A percentile compares a stretch with the other conserved stretches of the same genome.
phyloP scores from a whole-genome alignment of 2,113 vertebrate genomes.

The Pollimyrus isidori region DNA sequence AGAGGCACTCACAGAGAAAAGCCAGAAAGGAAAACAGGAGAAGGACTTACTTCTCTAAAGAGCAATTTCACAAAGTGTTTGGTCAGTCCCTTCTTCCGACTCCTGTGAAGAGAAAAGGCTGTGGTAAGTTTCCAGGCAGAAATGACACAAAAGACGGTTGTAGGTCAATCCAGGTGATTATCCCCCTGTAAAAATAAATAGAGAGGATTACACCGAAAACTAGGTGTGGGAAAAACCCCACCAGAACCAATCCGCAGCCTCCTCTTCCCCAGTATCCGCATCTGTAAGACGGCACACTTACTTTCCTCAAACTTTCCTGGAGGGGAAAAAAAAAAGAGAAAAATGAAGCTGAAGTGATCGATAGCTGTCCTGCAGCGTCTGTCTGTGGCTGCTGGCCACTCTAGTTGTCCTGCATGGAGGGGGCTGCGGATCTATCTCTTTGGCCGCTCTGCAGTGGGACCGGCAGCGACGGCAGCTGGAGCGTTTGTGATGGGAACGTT shows the following conservation, averaged over 20 bases:
- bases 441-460: constrained; percentile 32
- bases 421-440: constrained; percentile 22
- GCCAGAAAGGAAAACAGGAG: background rate
- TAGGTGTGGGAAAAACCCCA: background rate
- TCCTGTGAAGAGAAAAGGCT: constrained; percentile 9
- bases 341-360: background rate
- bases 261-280: constrained; percentile 16
- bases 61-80: constrained; percentile 22
- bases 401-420: constrained; percentile 24
- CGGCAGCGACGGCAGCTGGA: constrained; percentile 33
- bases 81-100: constrained; percentile 29
- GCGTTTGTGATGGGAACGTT: constrained; percentile 41
- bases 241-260: constrained; percentile 17
- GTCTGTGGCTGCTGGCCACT: constrained; percentile 27
- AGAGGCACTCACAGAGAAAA: background rate
- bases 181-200: constrained; percentile 18
- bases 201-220: constrained; percentile 1
- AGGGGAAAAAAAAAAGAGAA: background rate
- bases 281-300: background rate
- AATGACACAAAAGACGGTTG: constrained; percentile 21
- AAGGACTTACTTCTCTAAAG: constrained; percentile 48
- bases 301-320: constrained; percentile 5
- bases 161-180: constrained; percentile 46
- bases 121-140: constrained; percentile 50
- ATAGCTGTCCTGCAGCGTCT: constrained; percentile 15